Conservation (phyloP, 2,113 vertebrate species). For the Pterocles orientalis region DNA sequence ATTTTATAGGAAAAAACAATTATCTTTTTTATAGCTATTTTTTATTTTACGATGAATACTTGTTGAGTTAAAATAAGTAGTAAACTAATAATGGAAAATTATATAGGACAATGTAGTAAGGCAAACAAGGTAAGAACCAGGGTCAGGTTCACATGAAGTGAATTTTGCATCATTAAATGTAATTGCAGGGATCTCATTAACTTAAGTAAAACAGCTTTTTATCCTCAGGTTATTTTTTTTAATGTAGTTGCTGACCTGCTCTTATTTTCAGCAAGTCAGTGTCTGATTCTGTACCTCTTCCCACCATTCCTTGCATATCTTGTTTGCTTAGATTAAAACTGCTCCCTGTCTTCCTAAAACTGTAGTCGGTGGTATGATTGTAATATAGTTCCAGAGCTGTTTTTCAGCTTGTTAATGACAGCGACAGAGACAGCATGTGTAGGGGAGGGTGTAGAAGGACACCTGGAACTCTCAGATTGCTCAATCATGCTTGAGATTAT, state of each 20-base stretch:
- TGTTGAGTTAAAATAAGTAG: background rate
- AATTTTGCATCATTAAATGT: background rate
- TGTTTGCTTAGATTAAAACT: background rate
- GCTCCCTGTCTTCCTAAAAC: background rate
- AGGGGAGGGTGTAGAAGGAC: background rate
- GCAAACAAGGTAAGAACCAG: background rate
- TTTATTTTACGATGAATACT: background rate
- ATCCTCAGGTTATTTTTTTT: background rate
- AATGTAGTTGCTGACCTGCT: background rate
- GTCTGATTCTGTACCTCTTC: background rate
- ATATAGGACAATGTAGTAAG: background rate
- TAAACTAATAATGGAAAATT: background rate
- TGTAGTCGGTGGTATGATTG: background rate
- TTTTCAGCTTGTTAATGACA: background rate
- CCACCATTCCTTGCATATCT: background rate
- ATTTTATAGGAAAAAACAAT: background rate
- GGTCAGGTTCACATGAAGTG: background rate
- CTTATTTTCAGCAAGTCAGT: background rate
- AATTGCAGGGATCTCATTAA: background rate
- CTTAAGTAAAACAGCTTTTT: background rate
- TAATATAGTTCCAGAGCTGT: background rate
- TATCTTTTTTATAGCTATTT: background rate
- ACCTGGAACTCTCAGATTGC: background rate
- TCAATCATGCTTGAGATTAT: background rate
- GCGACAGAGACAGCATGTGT: background rate